phyloP scores from a whole-genome alignment of 2,888 invertebrate genomes.

The Ypsolopha sequella region DNA sequence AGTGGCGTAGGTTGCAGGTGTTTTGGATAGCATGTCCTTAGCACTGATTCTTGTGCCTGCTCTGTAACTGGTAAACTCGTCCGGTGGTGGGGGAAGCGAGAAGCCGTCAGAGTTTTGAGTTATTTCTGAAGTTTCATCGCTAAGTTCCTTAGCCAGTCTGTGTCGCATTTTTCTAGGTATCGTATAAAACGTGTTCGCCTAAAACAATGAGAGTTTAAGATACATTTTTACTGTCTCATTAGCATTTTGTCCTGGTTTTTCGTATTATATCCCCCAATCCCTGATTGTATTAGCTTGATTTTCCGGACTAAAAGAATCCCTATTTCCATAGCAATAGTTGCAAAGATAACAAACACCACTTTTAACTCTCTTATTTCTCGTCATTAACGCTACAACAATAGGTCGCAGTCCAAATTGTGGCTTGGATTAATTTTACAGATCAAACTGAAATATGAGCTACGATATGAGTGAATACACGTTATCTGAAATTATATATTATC shows the following conservation, averaged over 20 bases:
- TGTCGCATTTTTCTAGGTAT: constrained; percentile 58
- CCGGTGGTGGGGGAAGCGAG: constrained; percentile 58
- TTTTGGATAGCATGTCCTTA: constrained; percentile 43
- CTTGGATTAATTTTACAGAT: too few species aligned
- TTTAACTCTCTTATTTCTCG: too few species aligned
- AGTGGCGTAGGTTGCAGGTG: constrained; percentile 46
- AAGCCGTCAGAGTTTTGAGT: constrained; percentile 58
- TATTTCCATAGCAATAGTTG: background rate
- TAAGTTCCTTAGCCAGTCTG: constrained; percentile 43
- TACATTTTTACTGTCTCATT: background rate
- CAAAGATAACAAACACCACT: background rate
- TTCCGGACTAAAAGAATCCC: too few species aligned
- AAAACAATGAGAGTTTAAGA: constrained; percentile 15
- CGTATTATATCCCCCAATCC: too few species aligned
- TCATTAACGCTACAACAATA: too few species aligned
- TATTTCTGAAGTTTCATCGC: constrained; percentile 53
- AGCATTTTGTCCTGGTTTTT: too few species aligned
- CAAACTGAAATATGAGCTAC: too few species aligned
- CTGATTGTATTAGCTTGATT: too few species aligned
- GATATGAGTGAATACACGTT: too few species aligned
- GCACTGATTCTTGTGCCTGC: constrained; percentile 37
- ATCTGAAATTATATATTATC: too few species aligned
- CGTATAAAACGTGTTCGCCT: constrained; percentile 63
- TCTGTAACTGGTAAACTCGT: constrained; percentile 53
- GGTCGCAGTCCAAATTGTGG: too few species aligned